phyloP scores from a whole-genome alignment of 2,797 vertebrate species.

The Pipistrellus pygmaeus region DNA sequence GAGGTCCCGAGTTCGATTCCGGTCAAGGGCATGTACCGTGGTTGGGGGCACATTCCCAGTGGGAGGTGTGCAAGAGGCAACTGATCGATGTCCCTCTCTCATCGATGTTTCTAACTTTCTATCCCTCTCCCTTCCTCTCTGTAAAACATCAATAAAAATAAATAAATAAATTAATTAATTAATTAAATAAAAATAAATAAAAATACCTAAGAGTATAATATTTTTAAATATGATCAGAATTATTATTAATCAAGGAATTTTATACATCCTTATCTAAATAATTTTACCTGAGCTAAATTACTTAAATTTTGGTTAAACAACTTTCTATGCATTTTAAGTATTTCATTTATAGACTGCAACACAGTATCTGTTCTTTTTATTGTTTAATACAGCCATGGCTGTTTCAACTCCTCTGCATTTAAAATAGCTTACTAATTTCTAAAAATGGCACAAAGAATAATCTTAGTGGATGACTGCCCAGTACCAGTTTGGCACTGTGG shows the following conservation, averaged over 20 bases:
- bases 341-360: neutral
- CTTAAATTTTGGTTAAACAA: constrained; percentile 12
- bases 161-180: too few species aligned
- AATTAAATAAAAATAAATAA: too few species aligned
- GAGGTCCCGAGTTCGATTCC: too few species aligned
- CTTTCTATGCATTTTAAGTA: neutral
- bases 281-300: neutral
- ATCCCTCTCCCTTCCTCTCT: too few species aligned
- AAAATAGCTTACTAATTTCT: constrained; percentile 60
- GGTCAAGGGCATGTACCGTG: too few species aligned
- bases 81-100: too few species aligned
- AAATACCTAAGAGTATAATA: neutral
- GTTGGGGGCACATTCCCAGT: too few species aligned
- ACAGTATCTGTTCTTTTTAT: constrained; percentile 9
- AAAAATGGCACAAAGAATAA: constrained; percentile 44
- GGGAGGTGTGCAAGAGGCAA: too few species aligned
- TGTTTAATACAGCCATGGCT: constrained; percentile 24
- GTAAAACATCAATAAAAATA: too few species aligned
- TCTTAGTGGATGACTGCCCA: constrained; percentile 33
- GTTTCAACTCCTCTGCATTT: constrained; percentile 45
- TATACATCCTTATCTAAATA: constrained; percentile 37
- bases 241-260: constrained; percentile 18
- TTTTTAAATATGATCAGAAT: constrained; percentile 27
- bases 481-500: constrained; percentile 8
- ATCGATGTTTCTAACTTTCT: too few species aligned